Percentiles rank a stretch among this genome's conserved stretches.
phyloP scores from a whole-genome alignment of 2,113 vertebrate genomes.

The Perognathus longimembris region DNA sequence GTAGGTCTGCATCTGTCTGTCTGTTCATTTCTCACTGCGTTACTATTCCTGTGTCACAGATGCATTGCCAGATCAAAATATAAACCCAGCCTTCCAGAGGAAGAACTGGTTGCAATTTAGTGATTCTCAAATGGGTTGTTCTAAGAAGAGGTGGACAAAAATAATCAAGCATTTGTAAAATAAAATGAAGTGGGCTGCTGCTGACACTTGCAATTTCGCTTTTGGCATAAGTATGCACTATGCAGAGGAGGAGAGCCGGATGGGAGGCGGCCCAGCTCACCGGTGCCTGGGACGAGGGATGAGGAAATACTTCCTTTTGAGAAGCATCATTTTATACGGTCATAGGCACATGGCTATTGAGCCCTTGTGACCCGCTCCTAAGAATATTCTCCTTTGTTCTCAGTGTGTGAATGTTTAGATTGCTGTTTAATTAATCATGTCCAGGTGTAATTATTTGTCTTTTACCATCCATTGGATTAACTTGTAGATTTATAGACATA shows the following conservation, averaged over 20 bases:
- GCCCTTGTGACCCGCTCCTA: no score
- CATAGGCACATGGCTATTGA: no score
- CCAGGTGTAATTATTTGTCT: no score
- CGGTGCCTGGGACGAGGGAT: background rate
- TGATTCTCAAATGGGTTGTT: background rate
- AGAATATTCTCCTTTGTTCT: no score
- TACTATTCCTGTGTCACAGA: background rate
- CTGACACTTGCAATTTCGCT: background rate
- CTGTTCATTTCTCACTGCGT: background rate
- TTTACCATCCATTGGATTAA: no score
- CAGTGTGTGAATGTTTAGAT: no score
- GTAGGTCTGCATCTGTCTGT: background rate
- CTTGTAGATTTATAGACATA: no score
- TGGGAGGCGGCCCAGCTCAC: no score
- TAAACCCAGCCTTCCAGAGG: background rate
- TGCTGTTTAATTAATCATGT: no score
- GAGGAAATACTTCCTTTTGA: background rate
- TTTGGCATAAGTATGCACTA: background rate
- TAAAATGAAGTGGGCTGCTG: background rate
- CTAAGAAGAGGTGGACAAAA: background rate
- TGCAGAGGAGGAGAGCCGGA: no score
- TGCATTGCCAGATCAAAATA: background rate
- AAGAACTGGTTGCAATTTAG: background rate
- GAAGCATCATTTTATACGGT: no score
- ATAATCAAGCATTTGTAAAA: background rate